Evolutionary conservation across 2,888 invertebrate species (phyloP).

Genomic region (Xylota sylvarum): DNA sequence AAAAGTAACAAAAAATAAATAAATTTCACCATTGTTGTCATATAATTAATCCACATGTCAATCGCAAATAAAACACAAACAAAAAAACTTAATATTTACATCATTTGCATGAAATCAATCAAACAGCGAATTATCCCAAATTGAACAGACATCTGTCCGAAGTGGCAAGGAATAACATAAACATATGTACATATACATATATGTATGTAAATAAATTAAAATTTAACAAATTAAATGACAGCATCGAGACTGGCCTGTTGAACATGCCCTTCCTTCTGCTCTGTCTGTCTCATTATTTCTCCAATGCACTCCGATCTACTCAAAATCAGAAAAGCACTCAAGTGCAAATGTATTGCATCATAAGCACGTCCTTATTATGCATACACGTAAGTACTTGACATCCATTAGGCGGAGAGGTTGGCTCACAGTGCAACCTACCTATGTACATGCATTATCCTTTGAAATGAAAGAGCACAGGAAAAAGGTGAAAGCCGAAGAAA

Average conservation of each 20-base stretch:
- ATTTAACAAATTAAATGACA: slow-evolving; percentile 10
- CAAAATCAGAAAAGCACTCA: slow-evolving; percentile 21
- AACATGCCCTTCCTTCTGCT: not conserved
- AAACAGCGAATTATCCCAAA: slow-evolving; percentile 5
- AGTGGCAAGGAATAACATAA: slow-evolving; percentile 3
- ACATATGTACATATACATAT: not conserved
- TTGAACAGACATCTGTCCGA: slow-evolving; percentile 26
- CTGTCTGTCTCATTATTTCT: slow-evolving; percentile 6
- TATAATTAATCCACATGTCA: slow-evolving; percentile 24
- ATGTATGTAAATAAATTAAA: not conserved
- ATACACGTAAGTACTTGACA: slow-evolving; percentile 53
- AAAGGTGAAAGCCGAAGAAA: not conserved
- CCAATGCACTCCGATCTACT: slow-evolving; percentile 3
- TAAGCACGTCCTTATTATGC: slow-evolving; percentile 49
- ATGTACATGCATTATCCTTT: slow-evolving; percentile 27
- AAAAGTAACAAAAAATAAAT: not conserved
- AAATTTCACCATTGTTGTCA: slow-evolving; percentile 3
- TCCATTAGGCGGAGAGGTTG: slow-evolving; percentile 50
- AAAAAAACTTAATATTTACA: slow-evolving; percentile 3
- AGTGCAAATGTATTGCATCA: slow-evolving; percentile 43
- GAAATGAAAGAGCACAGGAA: slow-evolving; percentile 25
- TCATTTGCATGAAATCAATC: slow-evolving; percentile 44
- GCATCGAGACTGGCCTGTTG: slow-evolving; percentile 21
- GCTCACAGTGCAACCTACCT: slow-evolving; percentile 21
- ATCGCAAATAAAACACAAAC: not conserved